Evolutionary conservation across 2,888 invertebrate genomes (phyloP).

Genomic region (Candidula unifasciata): DNA sequence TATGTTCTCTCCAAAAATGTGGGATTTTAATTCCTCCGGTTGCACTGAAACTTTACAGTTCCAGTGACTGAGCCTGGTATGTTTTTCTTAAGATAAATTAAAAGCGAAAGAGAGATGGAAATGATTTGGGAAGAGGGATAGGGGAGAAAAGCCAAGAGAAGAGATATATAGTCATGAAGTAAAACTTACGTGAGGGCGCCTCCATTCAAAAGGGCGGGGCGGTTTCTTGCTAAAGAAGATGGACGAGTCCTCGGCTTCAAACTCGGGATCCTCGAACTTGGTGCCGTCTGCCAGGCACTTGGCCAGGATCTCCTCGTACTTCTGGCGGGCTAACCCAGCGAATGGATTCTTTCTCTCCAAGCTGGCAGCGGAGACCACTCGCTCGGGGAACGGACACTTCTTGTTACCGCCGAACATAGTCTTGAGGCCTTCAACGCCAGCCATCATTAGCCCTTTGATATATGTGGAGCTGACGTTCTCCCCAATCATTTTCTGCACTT

Average conservation of each 20-base stretch:
- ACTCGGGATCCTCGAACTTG: conserved; percentile 94
- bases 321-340: conserved; percentile 80
- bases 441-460: too few species aligned
- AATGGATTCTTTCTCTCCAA: conserved; percentile 58
- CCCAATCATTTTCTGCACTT: too few species aligned
- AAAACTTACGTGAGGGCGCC: conserved; percentile 84
- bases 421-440: too few species aligned
- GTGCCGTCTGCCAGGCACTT: conserved; percentile 85
- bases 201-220: conserved; percentile 93
- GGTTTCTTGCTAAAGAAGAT: conserved; percentile 91
- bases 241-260: conserved; percentile 88
- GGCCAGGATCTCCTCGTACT: conserved; percentile 93
- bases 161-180: not conserved
- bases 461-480: too few species aligned
- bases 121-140: conserved; percentile 23
- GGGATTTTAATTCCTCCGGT: too few species aligned
- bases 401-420: too few species aligned
- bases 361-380: not conserved
- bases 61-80: too few species aligned
- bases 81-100: too few species aligned
- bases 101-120: conserved; percentile 5
- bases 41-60: too few species aligned
- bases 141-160: conserved; percentile 26
- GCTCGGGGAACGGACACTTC: not conserved
- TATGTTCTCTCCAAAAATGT: too few species aligned